Evolutionary conservation across 30 jellyfish, hydroid and myxozoan species (phyloP).

Genomic region (Aurelia sp.): DNA sequence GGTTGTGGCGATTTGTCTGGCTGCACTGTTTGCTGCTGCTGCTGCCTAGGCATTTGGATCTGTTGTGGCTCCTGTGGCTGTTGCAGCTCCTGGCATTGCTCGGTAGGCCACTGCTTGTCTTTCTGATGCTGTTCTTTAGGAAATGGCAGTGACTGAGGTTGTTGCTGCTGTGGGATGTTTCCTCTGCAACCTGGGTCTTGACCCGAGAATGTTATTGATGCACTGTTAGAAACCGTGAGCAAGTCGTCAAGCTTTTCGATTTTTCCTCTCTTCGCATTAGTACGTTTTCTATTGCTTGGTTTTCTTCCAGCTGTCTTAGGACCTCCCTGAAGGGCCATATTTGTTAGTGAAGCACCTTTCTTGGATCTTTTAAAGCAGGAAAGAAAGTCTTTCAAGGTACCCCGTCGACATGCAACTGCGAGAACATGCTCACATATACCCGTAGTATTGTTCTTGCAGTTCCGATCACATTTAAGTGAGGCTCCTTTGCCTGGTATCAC

Average conservation of each 20-base stretch:
- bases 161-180: no score
- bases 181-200: no score
- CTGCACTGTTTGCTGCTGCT: no score
- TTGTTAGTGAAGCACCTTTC: conserved; percentile 3
- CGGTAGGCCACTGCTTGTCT: no score
- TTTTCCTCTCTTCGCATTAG: conserved; percentile 3
- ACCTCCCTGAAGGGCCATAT: conserved; percentile 23
- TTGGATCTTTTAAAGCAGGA: conserved; percentile 5
- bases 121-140: no score
- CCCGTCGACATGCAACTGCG: conserved; percentile 19
- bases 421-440: conserved; percentile 10
- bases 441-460: conserved; percentile 4
- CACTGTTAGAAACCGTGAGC: background rate
- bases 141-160: no score
- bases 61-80: no score
- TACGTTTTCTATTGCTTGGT: background rate
- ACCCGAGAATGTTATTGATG: no score
- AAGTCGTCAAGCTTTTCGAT: conserved; percentile 2
- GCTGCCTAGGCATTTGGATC: no score
- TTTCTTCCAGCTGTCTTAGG: conserved; percentile 13
- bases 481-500: conserved; percentile 8
- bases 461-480: conserved; percentile 6
- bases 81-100: no score
- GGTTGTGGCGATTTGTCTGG: no score
- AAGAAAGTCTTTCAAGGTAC: background rate